Conservation (phyloP, 2,888 invertebrate genomes). For the Helicoverpa assulta region DNA sequence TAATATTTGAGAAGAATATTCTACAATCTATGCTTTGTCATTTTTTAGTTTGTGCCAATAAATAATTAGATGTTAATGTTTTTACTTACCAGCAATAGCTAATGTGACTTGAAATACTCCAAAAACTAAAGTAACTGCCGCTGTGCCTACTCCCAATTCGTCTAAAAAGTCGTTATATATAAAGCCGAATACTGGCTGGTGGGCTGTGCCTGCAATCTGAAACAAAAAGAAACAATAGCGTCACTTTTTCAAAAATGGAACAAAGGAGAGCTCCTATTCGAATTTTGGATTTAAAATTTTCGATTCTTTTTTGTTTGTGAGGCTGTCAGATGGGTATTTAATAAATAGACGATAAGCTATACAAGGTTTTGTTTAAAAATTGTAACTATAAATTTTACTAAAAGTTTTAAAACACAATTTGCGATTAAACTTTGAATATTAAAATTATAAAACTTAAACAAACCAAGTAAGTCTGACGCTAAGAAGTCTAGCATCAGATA, state of each 20-base stretch:
- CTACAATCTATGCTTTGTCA: no score
- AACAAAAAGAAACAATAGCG: constrained; percentile 39
- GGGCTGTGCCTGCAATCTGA: constrained; percentile 90
- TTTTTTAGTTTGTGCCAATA: no score
- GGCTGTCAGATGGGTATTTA: background rate
- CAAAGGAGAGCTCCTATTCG: background rate
- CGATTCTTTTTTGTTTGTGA: background rate
- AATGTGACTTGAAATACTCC: constrained; percentile 90
- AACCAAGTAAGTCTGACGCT: no score
- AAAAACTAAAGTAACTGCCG: constrained; percentile 89
- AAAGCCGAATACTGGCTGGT: constrained; percentile 90
- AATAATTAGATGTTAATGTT: background rate
- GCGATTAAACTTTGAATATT: no score
- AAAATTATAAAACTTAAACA: no score
- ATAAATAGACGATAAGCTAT: no score
- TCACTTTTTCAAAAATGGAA: constrained; percentile 19
- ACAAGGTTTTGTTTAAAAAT: no score
- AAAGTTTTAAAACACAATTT: no score
- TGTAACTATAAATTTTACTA: no score
- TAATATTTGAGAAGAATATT: no score
- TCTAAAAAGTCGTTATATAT: constrained; percentile 90
- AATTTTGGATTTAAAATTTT: background rate
- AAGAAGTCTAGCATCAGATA: background rate
- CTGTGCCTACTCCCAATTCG: constrained; percentile 89
- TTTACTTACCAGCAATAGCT: constrained; percentile 87